Base-by-base conservation (phyloP, 1,140 invertebrate genomes). In the Himalopsyche phryganea region DNA sequence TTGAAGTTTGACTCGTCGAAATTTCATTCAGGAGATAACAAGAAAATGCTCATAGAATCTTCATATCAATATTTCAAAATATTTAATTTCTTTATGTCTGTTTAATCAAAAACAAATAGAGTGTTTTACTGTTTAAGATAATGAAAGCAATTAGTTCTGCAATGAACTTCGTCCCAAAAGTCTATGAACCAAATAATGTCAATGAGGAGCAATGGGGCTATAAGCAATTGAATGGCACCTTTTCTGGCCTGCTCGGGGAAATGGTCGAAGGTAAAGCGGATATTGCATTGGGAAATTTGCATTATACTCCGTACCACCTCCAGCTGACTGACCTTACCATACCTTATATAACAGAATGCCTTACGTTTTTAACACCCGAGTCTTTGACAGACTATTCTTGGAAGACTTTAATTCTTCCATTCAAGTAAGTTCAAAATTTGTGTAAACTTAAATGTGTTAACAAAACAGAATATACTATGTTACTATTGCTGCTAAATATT, bases 351-450 rank as follows among this genome's bases (percentile, higher is more conserved):
- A 84, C 86, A 0, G 85, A 91, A 67, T 92, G 90, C 66, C 79
- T 91, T 44, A 91, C 90, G 1, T 92, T 92, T 66, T 67, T 92
- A 1, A 91, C 89, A 5, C 87, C 89, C 1, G 87, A 91, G 76
- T 83, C 89, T 18, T 71, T 86, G 18, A 83, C 82, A 14, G 85
- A 91, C 72, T 89, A 90, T 67, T 88, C 87, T 4, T 92, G 90
- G 88, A 86, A 88, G 70, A 87, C 90, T 3, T 73, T 93, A 5
- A 86, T 91, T 61, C 68, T 89, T 49, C 90, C 91, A 0, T 92
- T 92, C 60, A 85, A 81, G 85, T 88, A 77, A 71, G 68, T 63
- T 28, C 11, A 32, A 23, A n/a, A 49, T 41, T 35, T 1, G 36
- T 33, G 15, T 42, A 9, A 42, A n/a, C 6, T 42, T n/a, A 42